Conservation (phyloP, 2,888 invertebrate genomes). For the Ormyrus thymus region DNA sequence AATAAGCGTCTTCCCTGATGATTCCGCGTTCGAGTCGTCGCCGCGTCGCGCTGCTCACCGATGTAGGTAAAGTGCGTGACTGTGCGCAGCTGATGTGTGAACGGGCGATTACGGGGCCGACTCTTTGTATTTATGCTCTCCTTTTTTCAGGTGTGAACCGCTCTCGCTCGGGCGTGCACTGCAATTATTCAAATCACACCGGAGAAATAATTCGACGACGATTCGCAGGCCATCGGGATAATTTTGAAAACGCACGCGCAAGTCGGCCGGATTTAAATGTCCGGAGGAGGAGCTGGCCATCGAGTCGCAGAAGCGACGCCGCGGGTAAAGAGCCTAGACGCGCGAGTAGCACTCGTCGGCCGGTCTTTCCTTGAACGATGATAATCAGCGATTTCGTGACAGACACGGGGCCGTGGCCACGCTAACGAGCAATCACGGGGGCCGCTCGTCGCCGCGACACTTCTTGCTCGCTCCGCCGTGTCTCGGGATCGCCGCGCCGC, state of each 20-base stretch:
- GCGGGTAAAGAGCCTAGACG: slow-evolving; percentile 20
- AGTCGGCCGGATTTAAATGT: no score
- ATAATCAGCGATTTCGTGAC: slow-evolving; percentile 76
- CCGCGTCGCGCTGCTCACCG: slow-evolving; percentile 60
- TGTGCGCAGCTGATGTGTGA: slow-evolving; percentile 66
- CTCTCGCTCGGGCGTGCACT: slow-evolving; percentile 34
- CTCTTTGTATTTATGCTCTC: slow-evolving; percentile 27
- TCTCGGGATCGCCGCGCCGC: slow-evolving; percentile 11
- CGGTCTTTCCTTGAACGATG: slow-evolving; percentile 74
- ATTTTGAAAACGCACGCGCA: no score
- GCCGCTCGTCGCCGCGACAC: slow-evolving; percentile 45
- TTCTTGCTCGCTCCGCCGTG: slow-evolving; percentile 40
- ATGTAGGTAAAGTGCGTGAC: slow-evolving; percentile 54
- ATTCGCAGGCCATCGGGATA: no score
- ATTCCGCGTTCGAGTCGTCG: slow-evolving; percentile 63
- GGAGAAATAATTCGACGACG: slow-evolving; percentile 43
- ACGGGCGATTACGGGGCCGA: slow-evolving; percentile 53
- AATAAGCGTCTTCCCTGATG: slow-evolving; percentile 67
- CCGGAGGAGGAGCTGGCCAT: neutral
- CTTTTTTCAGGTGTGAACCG: slow-evolving; percentile 36
- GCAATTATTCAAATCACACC: slow-evolving; percentile 52
- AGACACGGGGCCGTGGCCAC: slow-evolving; percentile 75
- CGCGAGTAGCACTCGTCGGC: slow-evolving; percentile 63
- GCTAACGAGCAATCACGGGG: slow-evolving; percentile 74
- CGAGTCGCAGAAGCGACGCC: slow-evolving; percentile 23